Evolutionary conservation across 2,888 invertebrate species (phyloP), one percentile per base, ranked within the genome.

Genomic region (Girardia tigrina): DNA sequence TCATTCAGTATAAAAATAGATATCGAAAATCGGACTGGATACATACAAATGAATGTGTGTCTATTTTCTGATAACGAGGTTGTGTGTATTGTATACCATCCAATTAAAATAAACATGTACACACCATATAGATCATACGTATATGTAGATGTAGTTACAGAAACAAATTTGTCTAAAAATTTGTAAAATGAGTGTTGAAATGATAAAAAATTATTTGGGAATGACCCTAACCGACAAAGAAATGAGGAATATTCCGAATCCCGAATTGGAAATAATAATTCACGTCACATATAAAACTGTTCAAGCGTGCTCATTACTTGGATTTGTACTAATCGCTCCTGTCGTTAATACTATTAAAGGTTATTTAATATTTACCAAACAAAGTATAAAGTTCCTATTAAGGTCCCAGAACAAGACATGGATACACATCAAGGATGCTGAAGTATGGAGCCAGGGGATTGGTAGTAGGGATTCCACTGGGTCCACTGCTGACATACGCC

Each of bases 191-290:
- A 36, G 36, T 36, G 16, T 36, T 12, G 12, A 8, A 12, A 36
- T 36, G 73, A 26, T 42, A 28, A 73, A 26, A n/a, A 73, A 73
- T 29, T 29, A 36, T 29, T 26, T 73, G 29, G 78, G 90, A 90
- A 20, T 42, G 56, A 72, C 27, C 80, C 82, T 92, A 42, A 85
- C 84, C 23, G 88, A 87, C 0, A 86, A 86, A 56, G 88, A 88
- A 0, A 84, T 90, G 1, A 87, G 85, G 1, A 87, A 89, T 79
- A 78, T 79, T 20, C 77, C 78, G 1, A 4, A 77, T 42, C 78
- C 79, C 1, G 74, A 29, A 2, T 42, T 76, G 8, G 79, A 79
- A 70, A 74, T 79, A 16, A 70, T 16, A 14, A 71, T 73, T 29
- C 79, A 79, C 72, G 78, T 79, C 8, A 78, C 79, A 1, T 28